phyloP scores from a whole-genome alignment of 2,888 invertebrate species.

The Acheta domesticus region DNA sequence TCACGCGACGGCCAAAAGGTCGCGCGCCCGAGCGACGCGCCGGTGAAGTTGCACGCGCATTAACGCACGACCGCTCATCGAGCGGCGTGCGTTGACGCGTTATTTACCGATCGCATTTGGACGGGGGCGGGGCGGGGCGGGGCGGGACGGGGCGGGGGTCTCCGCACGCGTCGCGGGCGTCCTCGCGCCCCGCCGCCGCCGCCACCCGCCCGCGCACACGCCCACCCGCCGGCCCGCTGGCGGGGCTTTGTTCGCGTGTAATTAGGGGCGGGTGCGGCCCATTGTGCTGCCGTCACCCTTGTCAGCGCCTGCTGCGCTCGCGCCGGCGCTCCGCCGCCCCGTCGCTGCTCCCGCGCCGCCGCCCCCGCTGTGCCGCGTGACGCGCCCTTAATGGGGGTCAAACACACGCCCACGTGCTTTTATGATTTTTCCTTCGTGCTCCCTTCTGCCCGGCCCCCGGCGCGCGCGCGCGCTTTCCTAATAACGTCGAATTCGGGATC shows the following conservation, averaged over 20 bases:
- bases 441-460: no score
- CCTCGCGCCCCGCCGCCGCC: neutral
- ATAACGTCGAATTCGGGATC: no score
- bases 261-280: slow-evolving; percentile 30
- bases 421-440: no score
- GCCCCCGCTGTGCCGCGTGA: slow-evolving; percentile 12
- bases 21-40: no score
- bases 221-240: neutral
- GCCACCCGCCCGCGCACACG: neutral
- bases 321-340: neutral
- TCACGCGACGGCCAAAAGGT: no score
- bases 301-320: slow-evolving; percentile 32
- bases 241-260: slow-evolving; percentile 31
- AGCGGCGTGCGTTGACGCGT: no score
- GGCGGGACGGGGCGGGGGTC: no score
- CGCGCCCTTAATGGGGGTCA: neutral
- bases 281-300: slow-evolving; percentile 33
- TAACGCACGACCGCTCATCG: no score
- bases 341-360: neutral
- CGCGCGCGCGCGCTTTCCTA: no score
- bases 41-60: no score
- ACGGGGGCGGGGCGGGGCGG: no score
- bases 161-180: neutral
- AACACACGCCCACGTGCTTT: slow-evolving; percentile 19
- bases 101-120: no score